A percentile compares a stretch with the other conserved stretches of the same genome.
Evolutionary conservation across 1,140 invertebrate species (phyloP).

Genomic region (Mya arenaria): DNA sequence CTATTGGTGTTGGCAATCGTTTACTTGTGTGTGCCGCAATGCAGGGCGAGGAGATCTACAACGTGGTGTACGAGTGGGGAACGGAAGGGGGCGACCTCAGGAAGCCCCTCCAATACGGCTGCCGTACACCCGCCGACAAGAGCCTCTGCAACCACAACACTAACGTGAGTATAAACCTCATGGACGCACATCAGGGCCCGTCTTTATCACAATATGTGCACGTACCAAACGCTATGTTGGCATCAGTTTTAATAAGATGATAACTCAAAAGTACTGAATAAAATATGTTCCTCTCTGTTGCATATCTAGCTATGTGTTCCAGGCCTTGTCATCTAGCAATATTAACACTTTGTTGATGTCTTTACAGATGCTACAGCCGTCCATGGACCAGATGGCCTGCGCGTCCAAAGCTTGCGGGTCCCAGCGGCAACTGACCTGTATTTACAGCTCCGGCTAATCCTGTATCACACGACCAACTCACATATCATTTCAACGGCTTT

Average conservation of each 20-base stretch:
- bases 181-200: no score
- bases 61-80: slow-evolving; percentile 55
- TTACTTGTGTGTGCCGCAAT: no score
- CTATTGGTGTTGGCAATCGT: no score
- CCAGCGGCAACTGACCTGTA: slow-evolving; percentile 51
- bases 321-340: not conserved
- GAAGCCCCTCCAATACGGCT: slow-evolving; percentile 41
- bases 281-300: no score
- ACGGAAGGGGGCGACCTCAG: slow-evolving; percentile 37
- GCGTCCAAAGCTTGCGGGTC: slow-evolving; percentile 42
- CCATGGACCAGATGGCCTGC: slow-evolving; percentile 47
- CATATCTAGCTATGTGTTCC: no score
- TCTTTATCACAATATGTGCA: no score
- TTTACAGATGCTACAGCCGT: slow-evolving; percentile 38
- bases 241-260: not conserved
- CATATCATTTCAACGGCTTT: no score
- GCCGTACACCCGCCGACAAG: slow-evolving; percentile 51
- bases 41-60: slow-evolving; percentile 38
- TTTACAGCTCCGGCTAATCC: slow-evolving; percentile 52
- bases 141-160: slow-evolving; percentile 56
- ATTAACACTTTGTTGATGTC: slow-evolving; percentile 18
- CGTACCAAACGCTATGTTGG: no score
- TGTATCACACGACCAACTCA: no score
- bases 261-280: not conserved
- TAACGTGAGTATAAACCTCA: no score